Evolutionary conservation across 2,113 vertebrate genomes (phyloP), one percentile per base, ranked within the genome.

Genomic region (Xenopus borealis): DNA sequence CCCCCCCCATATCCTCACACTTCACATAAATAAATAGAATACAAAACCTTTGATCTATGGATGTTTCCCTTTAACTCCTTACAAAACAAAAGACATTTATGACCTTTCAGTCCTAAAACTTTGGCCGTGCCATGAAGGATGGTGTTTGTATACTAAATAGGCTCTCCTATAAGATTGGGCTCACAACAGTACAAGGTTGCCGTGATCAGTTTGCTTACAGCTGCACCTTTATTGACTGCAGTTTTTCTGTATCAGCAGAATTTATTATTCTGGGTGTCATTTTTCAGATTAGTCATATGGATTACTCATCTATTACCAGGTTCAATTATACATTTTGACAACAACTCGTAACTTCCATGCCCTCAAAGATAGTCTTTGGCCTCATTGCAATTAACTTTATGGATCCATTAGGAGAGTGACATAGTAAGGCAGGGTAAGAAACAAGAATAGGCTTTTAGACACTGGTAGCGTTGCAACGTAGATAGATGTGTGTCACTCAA

Each of bases 241-340:
- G 8, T 58, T 19, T 58, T 58, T n/a, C 55, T 18, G 55, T 58
- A 50, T 58, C 55, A 58, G 55, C 55, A 58, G 4, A 17, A 58
- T 3, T 58, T 58, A 18, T 58, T 58, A 7, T 58, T 18, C 17
- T n/a, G 55, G 16, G 16, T 58, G 55, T 58, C 18, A 19, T 18
- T 10, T 58, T 58, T 2, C 9, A 19, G 55, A 58, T 58, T 58
- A 58, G 16, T 58, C 55, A 58, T 58, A 58, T 58, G 14, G 47
- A 58, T 58, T 58, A 10, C 55, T 58, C 55, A 58, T 58, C 17
- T 58, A 58, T 58, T 58, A 58, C 17, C 55, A 58, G 55, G 7
- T 58, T 17, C 55, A 19, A 58, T 58, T 17, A 58, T 58, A 58
- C 55, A 58, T 58, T 58, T 58, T 58, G 55, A 58, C 55, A 58